Conservation (phyloP, 2,888 invertebrate genomes). For the Trilocha varians region DNA sequence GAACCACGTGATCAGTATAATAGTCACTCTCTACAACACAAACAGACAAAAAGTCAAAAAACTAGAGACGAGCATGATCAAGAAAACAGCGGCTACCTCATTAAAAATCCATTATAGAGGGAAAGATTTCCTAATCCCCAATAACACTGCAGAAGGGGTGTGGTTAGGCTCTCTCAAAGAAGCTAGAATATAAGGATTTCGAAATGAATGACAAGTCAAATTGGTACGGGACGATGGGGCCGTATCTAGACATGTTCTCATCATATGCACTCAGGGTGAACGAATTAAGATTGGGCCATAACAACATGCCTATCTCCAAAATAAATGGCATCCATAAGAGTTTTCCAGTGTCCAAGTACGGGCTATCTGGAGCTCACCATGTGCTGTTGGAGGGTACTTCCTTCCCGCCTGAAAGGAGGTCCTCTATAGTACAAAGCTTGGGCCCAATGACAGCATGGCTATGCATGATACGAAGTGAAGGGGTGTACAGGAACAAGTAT, state of each 20-base stretch:
- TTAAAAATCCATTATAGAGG: constrained; percentile 7
- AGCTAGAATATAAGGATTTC: constrained; percentile 8
- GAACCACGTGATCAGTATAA: constrained; percentile 7
- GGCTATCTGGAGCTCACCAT: too few species aligned
- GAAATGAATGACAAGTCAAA: not conserved
- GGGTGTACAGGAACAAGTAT: constrained; percentile 11
- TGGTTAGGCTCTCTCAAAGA: not conserved
- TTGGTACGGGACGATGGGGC: constrained; percentile 13
- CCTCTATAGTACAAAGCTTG: constrained; percentile 9
- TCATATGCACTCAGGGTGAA: constrained; percentile 8
- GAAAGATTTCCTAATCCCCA: not conserved
- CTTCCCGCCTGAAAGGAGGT: not conserved
- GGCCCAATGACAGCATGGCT: constrained; percentile 17
- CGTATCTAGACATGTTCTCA: constrained; percentile 11
- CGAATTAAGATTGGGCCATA: constrained; percentile 12
- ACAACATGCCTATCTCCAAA: too few species aligned
- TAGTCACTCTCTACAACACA: constrained; percentile 8
- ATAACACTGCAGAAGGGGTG: not conserved
- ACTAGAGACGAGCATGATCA: constrained; percentile 6
- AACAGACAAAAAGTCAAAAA: constrained; percentile 6
- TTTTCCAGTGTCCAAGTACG: too few species aligned
- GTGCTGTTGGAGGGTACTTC: constrained; percentile 12
- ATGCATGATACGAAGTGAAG: constrained; percentile 14
- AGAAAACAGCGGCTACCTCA: constrained; percentile 3
- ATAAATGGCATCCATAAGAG: too few species aligned